phyloP scores from a whole-genome alignment of 2,888 invertebrate genomes.

The Latrodectus elegans region DNA sequence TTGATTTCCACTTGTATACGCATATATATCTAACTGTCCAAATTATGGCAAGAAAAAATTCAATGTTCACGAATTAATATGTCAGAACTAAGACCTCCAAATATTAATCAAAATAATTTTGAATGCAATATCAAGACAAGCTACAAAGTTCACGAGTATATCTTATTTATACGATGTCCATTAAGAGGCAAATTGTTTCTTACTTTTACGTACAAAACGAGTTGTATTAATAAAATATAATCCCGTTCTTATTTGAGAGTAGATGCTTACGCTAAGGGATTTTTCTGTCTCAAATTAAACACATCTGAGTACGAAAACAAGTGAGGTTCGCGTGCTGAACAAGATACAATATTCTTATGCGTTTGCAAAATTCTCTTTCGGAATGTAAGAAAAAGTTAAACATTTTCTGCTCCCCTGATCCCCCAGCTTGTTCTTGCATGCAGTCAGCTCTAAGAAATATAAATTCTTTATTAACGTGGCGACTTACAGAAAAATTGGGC shows the following conservation, averaged over 20 bases:
- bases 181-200: too few species aligned
- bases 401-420: not conserved
- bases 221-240: not conserved
- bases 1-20: too few species aligned
- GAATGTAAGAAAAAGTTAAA: not conserved
- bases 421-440: not conserved
- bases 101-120: too few species aligned
- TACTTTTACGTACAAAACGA: not conserved
- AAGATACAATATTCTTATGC: slow-evolving; percentile 1
- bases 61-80: too few species aligned
- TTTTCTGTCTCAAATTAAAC: slow-evolving; percentile 2
- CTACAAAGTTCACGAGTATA: too few species aligned
- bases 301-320: not conserved
- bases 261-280: not conserved
- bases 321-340: not conserved
- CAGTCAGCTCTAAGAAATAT: not conserved
- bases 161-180: too few species aligned
- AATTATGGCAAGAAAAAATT: too few species aligned
- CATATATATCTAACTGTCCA: too few species aligned
- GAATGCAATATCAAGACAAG: too few species aligned
- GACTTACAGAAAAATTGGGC: slow-evolving; percentile 15
- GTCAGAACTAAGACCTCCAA: too few species aligned
- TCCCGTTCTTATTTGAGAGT: not conserved
- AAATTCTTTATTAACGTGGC: slow-evolving; percentile 14
- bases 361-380: not conserved